Percentiles rank a stretch among this genome's conserved stretches.
These are phyloP conservation scores for Atherinomorus stipes DNA, from an alignment of 2,113 vertebrate genomes.

Conservation along the genomic window DNA sequence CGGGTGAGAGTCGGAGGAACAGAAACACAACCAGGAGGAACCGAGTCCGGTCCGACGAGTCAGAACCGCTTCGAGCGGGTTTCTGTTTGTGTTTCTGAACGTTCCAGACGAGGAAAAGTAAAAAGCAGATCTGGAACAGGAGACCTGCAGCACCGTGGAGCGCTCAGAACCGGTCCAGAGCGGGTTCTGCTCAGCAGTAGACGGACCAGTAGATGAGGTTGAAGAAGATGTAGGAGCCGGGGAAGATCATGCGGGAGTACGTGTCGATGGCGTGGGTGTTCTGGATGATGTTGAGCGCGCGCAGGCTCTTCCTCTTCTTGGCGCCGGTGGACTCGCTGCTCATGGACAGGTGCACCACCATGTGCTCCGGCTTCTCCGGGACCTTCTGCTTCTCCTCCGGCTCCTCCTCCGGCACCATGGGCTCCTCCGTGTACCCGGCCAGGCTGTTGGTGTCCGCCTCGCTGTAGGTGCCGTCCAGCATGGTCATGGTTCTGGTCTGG, in stretches of 20 bases:
- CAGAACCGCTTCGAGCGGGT: background rate
- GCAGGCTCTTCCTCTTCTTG: conserved; percentile 90
- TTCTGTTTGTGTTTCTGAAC: background rate
- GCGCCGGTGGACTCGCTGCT: conserved; percentile 86
- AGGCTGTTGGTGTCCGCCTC: conserved; percentile 94
- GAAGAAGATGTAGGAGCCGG: conserved; percentile 95
- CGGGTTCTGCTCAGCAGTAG: conserved; percentile 86
- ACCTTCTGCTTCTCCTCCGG: conserved; percentile 82
- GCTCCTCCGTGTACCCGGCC: conserved; percentile 89
- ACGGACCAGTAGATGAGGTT: conserved; percentile 98
- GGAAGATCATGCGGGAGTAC: conserved; percentile 95
- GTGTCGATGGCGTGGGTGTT: conserved; percentile 96
- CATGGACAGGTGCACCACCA: conserved; percentile 90
- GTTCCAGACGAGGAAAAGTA: no score
- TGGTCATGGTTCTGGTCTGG: conserved; percentile 88
- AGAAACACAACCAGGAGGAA: background rate
- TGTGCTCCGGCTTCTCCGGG: conserved; percentile 88
- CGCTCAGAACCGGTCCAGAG: background rate
- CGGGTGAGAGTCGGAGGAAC: no score
- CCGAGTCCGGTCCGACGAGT: no score
- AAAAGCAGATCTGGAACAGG: background rate
- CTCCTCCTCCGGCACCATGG: conserved; percentile 85
- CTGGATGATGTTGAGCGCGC: conserved; percentile 89
- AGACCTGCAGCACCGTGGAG: no score
- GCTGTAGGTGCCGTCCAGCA: conserved; percentile 91